phyloP scores from a whole-genome alignment of 2,113 vertebrate genomes.

The Passer domesticus region DNA sequence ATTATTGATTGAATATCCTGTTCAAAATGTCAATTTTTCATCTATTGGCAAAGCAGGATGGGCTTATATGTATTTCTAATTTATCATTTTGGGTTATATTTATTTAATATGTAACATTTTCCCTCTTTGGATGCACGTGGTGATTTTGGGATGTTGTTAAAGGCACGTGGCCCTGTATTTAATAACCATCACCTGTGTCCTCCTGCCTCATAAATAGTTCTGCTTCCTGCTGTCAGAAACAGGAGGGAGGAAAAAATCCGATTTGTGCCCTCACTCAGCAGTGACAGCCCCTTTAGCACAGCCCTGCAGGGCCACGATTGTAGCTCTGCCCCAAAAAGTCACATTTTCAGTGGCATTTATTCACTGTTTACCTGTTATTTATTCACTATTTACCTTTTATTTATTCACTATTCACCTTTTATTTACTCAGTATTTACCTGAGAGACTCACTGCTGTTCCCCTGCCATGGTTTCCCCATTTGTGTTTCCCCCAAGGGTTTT shows the following conservation, averaged over 20 bases:
- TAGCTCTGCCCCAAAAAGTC: not conserved
- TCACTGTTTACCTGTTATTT: not conserved
- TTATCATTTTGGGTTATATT: not conserved
- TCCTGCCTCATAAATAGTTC: constrained; percentile 73
- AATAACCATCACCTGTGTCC: constrained; percentile 82
- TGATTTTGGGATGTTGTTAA: constrained; percentile 10
- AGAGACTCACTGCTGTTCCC: too few relatives aligned
- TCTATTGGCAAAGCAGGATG: not conserved
- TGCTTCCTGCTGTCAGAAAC: constrained; percentile 80
- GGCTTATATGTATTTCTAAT: not conserved
- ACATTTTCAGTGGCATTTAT: not conserved
- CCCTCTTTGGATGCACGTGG: constrained; percentile 20
- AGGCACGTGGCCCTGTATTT: constrained; percentile 64
- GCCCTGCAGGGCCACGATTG: constrained; percentile 67
- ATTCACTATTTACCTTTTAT: not conserved
- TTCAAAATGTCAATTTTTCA: constrained; percentile 34
- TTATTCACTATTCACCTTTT: not conserved
- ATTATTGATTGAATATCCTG: not conserved
- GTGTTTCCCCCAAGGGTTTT: too few relatives aligned
- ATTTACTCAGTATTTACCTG: too few relatives aligned
- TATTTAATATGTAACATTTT: not conserved
- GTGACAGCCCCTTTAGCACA: constrained; percentile 83
- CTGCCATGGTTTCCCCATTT: too few relatives aligned
- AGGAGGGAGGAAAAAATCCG: constrained; percentile 74
- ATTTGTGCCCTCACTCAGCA: constrained; percentile 90